Evolutionary conservation across 2,888 invertebrate genomes (phyloP).

Genomic region (Euzetes globulus): DNA sequence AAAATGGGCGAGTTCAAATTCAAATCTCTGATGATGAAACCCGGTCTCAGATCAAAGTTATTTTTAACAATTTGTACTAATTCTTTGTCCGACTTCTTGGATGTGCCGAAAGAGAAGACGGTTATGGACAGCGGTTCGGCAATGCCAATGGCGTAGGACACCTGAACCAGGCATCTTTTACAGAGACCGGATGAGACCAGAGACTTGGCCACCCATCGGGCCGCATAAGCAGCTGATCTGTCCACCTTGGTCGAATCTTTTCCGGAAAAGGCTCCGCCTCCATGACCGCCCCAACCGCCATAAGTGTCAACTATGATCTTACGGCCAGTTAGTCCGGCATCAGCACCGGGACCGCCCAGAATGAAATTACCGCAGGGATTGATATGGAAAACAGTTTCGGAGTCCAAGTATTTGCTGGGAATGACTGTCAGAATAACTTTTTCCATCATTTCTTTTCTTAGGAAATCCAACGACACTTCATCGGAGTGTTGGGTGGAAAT

Average conservation of each 20-base stretch:
- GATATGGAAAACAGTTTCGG: constrained; percentile 52
- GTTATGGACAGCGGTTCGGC: constrained; percentile 95
- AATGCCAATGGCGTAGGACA: constrained; percentile 96
- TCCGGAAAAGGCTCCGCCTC: constrained; percentile 56
- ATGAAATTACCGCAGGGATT: constrained; percentile 55
- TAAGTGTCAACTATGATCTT: constrained; percentile 56
- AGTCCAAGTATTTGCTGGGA: constrained; percentile 51
- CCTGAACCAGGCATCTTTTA: constrained; percentile 57
- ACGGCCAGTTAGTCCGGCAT: constrained; percentile 49
- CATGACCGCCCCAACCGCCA: constrained; percentile 56
- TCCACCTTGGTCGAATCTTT: constrained; percentile 51
- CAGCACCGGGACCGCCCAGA: constrained; percentile 53
- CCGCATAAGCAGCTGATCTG: constrained; percentile 54
- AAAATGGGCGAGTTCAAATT: constrained; percentile 53
- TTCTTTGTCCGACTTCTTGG: constrained; percentile 76
- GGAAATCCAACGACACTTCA: constrained; percentile 47
- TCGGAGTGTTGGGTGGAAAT: constrained; percentile 53
- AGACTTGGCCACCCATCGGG: constrained; percentile 56
- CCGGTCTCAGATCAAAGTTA: constrained; percentile 95
- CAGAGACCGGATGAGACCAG: constrained; percentile 53
- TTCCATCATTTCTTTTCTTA: constrained; percentile 49
- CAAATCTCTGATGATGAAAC: constrained; percentile 75
- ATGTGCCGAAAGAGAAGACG: constrained; percentile 94
- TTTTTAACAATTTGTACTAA: constrained; percentile 72
- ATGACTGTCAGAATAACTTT: constrained; percentile 52